A percentile compares a stretch with the other conserved stretches of the same genome.
Conservation (phyloP, 2,113 vertebrate species). For the Stercorarius parasiticus region DNA sequence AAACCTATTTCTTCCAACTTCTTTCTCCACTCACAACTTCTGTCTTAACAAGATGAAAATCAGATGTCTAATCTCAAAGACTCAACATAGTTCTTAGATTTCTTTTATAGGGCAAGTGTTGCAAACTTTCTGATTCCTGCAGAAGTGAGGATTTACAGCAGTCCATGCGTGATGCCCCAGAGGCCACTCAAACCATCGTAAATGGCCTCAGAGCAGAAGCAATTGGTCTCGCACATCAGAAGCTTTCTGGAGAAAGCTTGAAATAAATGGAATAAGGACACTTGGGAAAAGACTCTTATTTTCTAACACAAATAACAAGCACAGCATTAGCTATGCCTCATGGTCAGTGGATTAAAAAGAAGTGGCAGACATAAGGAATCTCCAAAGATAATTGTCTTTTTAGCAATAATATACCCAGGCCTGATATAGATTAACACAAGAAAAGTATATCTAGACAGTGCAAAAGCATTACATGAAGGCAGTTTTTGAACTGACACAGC, state of each 20-base stretch:
- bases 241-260: not conserved
- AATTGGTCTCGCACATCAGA: not conserved
- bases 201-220: not conserved
- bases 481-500: not conserved
- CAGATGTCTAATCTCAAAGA: not conserved
- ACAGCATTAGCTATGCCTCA: not conserved
- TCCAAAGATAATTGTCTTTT: not conserved
- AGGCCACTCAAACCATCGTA: not conserved
- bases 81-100: not conserved
- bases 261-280: not conserved
- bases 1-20: not conserved
- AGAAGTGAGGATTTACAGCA: not conserved
- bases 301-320: not conserved
- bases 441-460: not conserved
- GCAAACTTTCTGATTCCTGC: not conserved
- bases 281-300: not conserved
- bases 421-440: not conserved
- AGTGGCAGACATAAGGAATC: not conserved
- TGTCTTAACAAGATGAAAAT: not conserved
- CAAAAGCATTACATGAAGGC: not conserved
- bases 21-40: not conserved
- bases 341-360: not conserved
- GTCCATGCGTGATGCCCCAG: not conserved
- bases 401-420: not conserved
- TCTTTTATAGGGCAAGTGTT: not conserved